Conservation (phyloP, 2,797 vertebrate species). For the Lateolabrax maculatus region DNA sequence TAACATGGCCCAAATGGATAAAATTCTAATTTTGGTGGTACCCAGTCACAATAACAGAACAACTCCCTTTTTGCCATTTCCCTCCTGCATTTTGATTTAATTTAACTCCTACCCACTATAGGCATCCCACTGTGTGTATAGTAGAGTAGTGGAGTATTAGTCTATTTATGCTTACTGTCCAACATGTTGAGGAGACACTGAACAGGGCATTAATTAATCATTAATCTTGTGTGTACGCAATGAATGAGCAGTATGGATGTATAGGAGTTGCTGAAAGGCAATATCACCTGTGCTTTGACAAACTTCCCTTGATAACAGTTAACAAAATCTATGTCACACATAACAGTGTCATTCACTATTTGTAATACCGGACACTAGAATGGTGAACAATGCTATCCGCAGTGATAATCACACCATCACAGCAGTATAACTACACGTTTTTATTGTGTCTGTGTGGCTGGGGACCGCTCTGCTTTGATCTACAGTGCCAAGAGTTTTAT, state of each 20-base stretch:
- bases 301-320: neutral
- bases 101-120: neutral
- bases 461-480: slow-evolving; percentile 16
- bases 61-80: neutral
- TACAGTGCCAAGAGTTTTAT: slow-evolving; percentile 37
- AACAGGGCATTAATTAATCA: neutral
- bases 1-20: neutral
- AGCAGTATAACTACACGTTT: slow-evolving; percentile 11
- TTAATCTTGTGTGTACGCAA: neutral
- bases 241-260: neutral
- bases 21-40: neutral
- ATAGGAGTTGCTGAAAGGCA: neutral
- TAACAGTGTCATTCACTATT: neutral
- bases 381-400: neutral
- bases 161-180: too few relatives aligned
- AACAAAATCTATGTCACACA: neutral
- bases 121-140: too few relatives aligned
- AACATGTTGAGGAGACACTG: neutral
- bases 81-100: neutral
- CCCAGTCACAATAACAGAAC: neutral
- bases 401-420: slow-evolving; percentile 22
- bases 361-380: neutral
- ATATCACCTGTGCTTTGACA: neutral
- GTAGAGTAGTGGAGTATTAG: neutral
- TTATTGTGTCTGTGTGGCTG: slow-evolving; percentile 25